phyloP scores from a whole-genome alignment of 2,113 vertebrate species.

The Chelonoidis abingdonii region DNA sequence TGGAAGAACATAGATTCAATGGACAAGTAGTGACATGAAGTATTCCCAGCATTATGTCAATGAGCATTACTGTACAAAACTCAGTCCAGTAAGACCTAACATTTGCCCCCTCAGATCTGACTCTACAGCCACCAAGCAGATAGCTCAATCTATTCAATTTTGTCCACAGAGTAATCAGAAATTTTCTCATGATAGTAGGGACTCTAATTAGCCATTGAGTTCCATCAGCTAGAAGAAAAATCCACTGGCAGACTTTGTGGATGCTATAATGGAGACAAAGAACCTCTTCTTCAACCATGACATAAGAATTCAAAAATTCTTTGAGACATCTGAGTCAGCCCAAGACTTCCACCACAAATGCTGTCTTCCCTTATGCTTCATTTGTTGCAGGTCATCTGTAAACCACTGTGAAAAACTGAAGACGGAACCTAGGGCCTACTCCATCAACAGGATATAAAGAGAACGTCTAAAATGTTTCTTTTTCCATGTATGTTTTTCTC shows the following conservation, averaged over 20 bases:
- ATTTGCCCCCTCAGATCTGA: not conserved
- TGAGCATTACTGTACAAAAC: not conserved
- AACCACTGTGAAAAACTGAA: not conserved
- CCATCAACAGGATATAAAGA: not conserved
- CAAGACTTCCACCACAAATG: not conserved
- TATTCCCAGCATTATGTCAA: rapidly evolving
- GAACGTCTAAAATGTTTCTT: not conserved
- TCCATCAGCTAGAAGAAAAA: not conserved
- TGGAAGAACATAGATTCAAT: not conserved
- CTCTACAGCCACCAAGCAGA: rapidly evolving
- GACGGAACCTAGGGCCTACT: not conserved
- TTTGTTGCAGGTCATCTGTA: not conserved
- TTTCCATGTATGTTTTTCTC: not conserved
- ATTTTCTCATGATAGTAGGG: not conserved
- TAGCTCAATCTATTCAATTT: not conserved
- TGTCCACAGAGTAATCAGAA: not conserved
- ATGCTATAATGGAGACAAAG: not conserved
- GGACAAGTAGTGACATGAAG: not conserved
- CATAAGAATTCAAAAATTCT: not conserved
- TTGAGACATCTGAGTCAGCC: not conserved
- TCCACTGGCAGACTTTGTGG: not conserved
- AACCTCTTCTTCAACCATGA: not conserved
- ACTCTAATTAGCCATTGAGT: not conserved
- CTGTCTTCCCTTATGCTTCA: not conserved
- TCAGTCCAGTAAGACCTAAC: not conserved